Evolutionary conservation across 2,797 vertebrate genomes (phyloP).

Genomic region (Vultur gryphus): DNA sequence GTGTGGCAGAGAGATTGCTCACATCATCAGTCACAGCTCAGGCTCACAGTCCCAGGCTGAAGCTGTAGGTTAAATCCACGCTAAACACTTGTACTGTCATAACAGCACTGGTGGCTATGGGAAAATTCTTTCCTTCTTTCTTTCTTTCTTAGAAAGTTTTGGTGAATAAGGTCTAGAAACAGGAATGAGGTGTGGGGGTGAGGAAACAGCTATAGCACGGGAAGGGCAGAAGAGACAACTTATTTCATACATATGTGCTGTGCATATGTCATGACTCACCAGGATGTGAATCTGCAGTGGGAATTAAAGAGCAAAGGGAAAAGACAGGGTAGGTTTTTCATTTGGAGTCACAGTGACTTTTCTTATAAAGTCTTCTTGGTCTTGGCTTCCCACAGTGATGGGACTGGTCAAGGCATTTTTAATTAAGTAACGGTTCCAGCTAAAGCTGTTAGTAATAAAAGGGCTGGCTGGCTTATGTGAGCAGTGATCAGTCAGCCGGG

Average conservation of each 20-base stretch:
- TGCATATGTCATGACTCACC: constrained; percentile 12
- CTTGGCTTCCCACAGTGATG: background rate
- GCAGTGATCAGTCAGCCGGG: background rate
- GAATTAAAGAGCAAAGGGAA: constrained; percentile 6
- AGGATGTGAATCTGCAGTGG: background rate
- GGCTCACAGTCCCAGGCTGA: background rate
- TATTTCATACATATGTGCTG: constrained; percentile 26
- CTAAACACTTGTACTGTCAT: background rate
- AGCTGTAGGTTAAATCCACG: background rate
- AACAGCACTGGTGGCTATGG: background rate
- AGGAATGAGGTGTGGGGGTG: background rate
- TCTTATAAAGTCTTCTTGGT: background rate
- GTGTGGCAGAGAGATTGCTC: background rate
- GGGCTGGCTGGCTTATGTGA: background rate
- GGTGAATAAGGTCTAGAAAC: background rate
- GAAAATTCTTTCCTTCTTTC: background rate
- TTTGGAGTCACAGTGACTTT: background rate
- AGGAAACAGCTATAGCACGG: background rate
- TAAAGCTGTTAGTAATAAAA: background rate
- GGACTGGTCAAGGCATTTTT: background rate
- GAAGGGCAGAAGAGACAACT: background rate
- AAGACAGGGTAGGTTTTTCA: background rate
- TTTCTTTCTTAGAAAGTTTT: background rate
- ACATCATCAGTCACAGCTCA: background rate
- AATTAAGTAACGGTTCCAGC: background rate